Evolutionary conservation across 2,113 vertebrate genomes (phyloP), one percentile per base, ranked within the genome.

Genomic region (Chaetura pelagica): DNA sequence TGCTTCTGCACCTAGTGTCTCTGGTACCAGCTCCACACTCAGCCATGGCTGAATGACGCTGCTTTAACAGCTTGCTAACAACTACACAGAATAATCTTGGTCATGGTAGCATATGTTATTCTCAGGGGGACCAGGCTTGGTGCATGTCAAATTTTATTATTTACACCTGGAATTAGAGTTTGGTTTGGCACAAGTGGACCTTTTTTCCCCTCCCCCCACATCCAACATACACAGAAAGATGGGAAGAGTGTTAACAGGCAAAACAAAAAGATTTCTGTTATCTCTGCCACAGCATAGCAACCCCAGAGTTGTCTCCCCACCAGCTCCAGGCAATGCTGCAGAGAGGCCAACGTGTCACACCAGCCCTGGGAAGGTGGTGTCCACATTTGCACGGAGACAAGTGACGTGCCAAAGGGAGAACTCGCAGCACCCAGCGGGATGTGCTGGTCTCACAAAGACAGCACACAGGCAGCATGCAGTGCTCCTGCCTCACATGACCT

Each of bases 331-430:
- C 61, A 69, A 15, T 22, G 23, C n/a, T 67, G 12, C 27, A 42
- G 51, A 55, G 55, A 23, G 29, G 42, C 35, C 48, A 38, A 30
- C 0, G 2, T 71, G 69, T 90, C 63, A n/a, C 72, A 63, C 15
- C 38, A 63, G 42, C 75, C 80, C 21, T n/a, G 18, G 29, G 67
- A 72, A 89, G 62, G 13, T 75, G 57, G 9, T 32, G 40, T 27
- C 35, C 77, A 55, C 63, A 5, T 54, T 63, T 3, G 4, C 35
- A 40, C 7, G 14, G 22, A 62, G 40, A 42, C 58, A 68, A 4
- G 0, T 42, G 66, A 62, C 59, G 17, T 0, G 0, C 35, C 0
- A 0, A 79, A 87, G 59, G 72, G 67, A 71, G 34, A 90, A 7
- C 58, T 58, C 0, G 1, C 22, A 93, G 74, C 35, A 82, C n/a